Base-by-base conservation (phyloP, 1,140 invertebrate species). In the Aphidius gifuensis region DNA sequence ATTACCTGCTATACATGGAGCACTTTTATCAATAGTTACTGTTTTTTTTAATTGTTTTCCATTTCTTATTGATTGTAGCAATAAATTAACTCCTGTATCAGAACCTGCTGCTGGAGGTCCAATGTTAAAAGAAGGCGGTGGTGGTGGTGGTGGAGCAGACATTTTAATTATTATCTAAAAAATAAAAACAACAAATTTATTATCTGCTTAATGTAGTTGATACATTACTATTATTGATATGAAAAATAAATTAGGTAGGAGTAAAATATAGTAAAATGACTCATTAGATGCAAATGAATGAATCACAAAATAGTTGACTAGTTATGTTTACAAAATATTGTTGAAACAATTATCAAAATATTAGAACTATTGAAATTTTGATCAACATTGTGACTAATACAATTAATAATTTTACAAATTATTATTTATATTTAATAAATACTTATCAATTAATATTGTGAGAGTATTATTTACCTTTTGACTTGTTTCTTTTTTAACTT, bases 11-110 rank as follows among this genome's bases (percentile, higher is more conserved):
- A 94, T 78, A 58, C 86, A 72, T 2, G 94, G 93, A 47, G 85
- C 88, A 84, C 93, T 96, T 79, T 93, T 90, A 74, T 96, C 94
- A 71, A 92, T 89, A 6, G 93, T 95, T 2, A 89, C 86, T 61
- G 92, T 87, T 80, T 95, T 96, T 76, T 93, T 95, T 62, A 96
- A 81, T 62, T 85, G 84, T 58, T 88, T 84, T 51, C 94, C 93
- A 76, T 88, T 85, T 67, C 91, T 86, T 70, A 96, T 96, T 50
- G 92, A 92, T 66, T 87, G 87, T 38, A 96, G 81, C 55, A 96
- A 77, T 11, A 86, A 82, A 61, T 84, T 84, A 69, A 90, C 83
- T 46, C 84, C 83, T 9, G 32, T n/a, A 45, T 56, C 51, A 11
- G 85, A 83, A 7, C 78, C 80, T n/a, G 76, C 71, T 5, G 80